These are phyloP conservation scores for Malacoraja senta DNA, from an alignment of 2,797 vertebrate genomes.

Conservation along the genomic window DNA sequence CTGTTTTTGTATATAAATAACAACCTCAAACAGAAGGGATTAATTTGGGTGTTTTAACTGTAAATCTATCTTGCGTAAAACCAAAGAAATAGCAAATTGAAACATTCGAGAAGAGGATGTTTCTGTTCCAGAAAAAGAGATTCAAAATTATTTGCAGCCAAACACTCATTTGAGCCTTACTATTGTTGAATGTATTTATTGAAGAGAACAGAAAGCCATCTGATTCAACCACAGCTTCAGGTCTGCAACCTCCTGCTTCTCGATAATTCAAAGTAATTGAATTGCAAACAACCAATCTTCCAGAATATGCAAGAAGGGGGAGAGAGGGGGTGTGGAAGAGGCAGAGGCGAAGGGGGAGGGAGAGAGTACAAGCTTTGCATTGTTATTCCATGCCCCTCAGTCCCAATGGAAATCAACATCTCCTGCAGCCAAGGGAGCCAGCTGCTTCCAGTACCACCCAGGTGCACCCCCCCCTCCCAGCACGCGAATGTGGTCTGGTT, in stretches of 20 bases:
- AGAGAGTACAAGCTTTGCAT: background rate
- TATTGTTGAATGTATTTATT: background rate
- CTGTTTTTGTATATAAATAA: background rate
- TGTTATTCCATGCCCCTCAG: background rate
- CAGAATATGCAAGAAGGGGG: too few species aligned
- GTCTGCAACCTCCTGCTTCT: background rate
- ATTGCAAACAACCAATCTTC: background rate
- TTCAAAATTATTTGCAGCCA: background rate
- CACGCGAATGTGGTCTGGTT: conserved; percentile 10
- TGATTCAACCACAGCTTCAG: background rate
- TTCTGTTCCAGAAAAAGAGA: background rate
- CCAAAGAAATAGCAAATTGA: background rate
- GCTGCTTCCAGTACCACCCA: conserved; percentile 9
- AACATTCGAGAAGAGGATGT: background rate
- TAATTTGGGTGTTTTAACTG: background rate
- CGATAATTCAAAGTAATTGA: background rate
- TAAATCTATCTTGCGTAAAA: background rate
- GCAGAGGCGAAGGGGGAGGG: background rate
- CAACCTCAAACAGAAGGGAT: background rate
- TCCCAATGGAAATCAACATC: conserved; percentile 4
- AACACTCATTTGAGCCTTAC: background rate
- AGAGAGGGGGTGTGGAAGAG: too few species aligned
- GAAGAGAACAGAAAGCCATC: background rate
- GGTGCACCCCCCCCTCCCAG: too few species aligned
- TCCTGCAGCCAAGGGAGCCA: conserved; percentile 13